Conservation (phyloP, 2,797 vertebrate species). For the Triplophysa yarkandensis region DNA sequence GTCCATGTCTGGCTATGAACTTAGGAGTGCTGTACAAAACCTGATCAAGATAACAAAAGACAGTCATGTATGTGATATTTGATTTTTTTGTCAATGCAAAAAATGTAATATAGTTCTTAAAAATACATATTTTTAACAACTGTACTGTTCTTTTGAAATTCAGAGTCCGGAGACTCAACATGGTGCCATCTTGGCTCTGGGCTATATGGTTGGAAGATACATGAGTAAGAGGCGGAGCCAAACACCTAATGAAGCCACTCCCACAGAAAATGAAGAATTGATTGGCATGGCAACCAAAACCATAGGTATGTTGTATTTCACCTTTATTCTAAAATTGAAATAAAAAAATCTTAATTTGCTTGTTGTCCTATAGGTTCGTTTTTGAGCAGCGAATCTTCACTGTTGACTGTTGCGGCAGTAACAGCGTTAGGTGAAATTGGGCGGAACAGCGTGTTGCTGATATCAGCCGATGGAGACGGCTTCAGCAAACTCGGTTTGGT, state of each 20-base stretch:
- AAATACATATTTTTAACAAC: no score
- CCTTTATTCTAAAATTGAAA: no score
- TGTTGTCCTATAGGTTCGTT: conserved; percentile 80
- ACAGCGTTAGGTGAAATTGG: conserved; percentile 95
- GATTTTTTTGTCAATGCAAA: no score
- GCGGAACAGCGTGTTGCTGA: conserved; percentile 86
- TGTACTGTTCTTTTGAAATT: conserved; percentile 32
- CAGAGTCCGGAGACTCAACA: conserved; percentile 95
- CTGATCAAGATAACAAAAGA: conserved; percentile 95
- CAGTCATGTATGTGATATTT: conserved; percentile 88
- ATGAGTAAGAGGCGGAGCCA: conserved; percentile 82
- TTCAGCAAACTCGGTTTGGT: conserved; percentile 90
- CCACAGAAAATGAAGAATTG: conserved; percentile 83
- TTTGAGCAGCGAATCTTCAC: conserved; percentile 84
- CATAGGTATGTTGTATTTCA: conserved; percentile 79
- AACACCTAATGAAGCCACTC: conserved; percentile 66
- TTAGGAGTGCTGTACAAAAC: conserved; percentile 85
- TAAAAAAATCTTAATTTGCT: background rate
- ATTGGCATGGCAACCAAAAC: conserved; percentile 87
- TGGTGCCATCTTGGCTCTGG: conserved; percentile 91
- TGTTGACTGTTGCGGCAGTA: conserved; percentile 88
- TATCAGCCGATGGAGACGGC: conserved; percentile 85
- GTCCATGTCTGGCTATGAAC: conserved; percentile 87
- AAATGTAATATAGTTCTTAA: no score
- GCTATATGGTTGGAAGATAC: conserved; percentile 92